Evolutionary conservation across 2,888 invertebrate species (phyloP).

Genomic region (Ptychoptera contaminata): DNA sequence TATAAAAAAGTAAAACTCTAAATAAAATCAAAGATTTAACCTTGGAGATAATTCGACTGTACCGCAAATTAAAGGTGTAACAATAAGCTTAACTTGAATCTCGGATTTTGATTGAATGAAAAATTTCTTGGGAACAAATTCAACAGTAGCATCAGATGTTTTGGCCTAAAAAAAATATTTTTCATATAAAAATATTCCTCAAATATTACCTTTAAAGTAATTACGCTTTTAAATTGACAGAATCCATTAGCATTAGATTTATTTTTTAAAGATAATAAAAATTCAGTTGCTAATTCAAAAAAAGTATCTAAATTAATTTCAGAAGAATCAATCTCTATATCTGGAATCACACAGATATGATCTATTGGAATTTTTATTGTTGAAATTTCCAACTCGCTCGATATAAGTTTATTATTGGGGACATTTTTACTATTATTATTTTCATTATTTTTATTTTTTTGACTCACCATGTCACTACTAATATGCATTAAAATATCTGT

Average conservation of each 20-base stretch:
- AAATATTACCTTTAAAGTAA: neutral
- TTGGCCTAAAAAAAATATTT: no score
- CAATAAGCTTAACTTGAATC: conserved; percentile 13
- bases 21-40: no score
- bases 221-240: neutral
- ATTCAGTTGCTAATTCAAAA: conserved; percentile 17
- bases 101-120: conserved; percentile 14
- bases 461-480: no score
- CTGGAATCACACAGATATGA: neutral
- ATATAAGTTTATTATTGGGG: neutral
- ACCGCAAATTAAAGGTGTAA: conserved; percentile 17
- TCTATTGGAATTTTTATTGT: neutral
- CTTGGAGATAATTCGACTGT: conserved; percentile 10
- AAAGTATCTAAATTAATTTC: conserved; percentile 15
- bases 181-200: no score
- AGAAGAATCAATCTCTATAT: conserved; percentile 4
- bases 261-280: conserved; percentile 20
- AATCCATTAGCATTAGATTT: conserved; percentile 18
- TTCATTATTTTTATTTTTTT: no score
- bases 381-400: neutral
- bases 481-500: no score
- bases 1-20: no score
- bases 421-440: no score
- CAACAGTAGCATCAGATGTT: conserved; percentile 11
- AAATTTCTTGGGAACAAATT: conserved; percentile 20